Conservation (phyloP, 2,888 invertebrate species). For the Mellilla xanthometata region DNA sequence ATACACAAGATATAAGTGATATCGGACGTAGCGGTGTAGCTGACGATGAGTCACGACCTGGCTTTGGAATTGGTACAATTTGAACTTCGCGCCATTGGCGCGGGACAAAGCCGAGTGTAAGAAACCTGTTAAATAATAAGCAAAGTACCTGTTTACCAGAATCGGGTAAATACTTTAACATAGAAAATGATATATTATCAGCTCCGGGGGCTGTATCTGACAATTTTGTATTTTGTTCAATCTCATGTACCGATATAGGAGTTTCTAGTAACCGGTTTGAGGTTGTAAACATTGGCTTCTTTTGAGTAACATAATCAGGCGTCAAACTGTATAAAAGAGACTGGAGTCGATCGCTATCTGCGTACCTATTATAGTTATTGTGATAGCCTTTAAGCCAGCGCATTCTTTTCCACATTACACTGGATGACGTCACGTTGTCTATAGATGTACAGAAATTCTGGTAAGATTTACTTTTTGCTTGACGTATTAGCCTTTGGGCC, state of each 20-base stretch:
- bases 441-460: too few species aligned
- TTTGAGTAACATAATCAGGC: not conserved
- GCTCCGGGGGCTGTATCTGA: constrained; percentile 24
- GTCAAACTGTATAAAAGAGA: not conserved
- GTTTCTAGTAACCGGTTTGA: not conserved
- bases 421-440: not conserved
- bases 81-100: constrained; percentile 23
- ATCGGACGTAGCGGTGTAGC: constrained; percentile 27
- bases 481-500: constrained; percentile 15
- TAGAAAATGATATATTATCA: constrained; percentile 24
- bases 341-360: not conserved
- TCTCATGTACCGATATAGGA: not conserved
- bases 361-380: not conserved
- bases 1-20: constrained; percentile 25
- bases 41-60: not conserved
- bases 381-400: constrained; percentile 1
- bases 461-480: constrained; percentile 20
- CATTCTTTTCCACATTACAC: constrained; percentile 1
- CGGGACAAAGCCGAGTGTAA: constrained; percentile 11
- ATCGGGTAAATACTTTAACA: constrained; percentile 22
- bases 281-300: not conserved
- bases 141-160: constrained; percentile 12
- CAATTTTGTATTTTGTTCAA: constrained; percentile 1
- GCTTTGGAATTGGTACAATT: constrained; percentile 29
- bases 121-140: constrained; percentile 17